Conservation (phyloP, 2,888 invertebrate species). For the Hirudinaria manillensis region DNA sequence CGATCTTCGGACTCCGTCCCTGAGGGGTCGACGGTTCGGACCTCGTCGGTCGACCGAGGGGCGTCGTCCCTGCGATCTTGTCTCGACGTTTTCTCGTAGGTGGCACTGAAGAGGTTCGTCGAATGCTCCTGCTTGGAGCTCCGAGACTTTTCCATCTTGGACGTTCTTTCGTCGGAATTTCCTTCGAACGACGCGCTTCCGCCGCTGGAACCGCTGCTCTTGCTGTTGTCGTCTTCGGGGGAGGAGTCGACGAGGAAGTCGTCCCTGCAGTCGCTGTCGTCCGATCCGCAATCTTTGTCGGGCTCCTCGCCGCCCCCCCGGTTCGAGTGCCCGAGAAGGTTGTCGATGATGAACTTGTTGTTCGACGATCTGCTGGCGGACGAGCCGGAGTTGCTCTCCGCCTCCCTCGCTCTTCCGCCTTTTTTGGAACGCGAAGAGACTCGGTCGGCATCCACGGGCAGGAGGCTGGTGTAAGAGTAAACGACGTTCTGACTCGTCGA, state of each 20-base stretch:
- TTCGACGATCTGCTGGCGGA: too few species aligned
- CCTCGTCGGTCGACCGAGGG: background rate
- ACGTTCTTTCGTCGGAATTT: background rate
- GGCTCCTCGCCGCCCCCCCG: background rate
- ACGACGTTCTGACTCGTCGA: background rate
- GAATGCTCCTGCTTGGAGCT: background rate
- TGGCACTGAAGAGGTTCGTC: conserved; percentile 8
- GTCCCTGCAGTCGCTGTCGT: background rate
- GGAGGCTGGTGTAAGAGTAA: background rate
- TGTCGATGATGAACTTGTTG: conserved; percentile 2
- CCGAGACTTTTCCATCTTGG: background rate
- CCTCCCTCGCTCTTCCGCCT: too few species aligned
- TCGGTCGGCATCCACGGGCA: background rate
- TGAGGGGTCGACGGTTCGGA: background rate
- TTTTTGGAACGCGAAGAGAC: too few species aligned
- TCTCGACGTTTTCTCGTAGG: conserved; percentile 16
- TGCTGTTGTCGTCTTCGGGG: conserved; percentile 11
- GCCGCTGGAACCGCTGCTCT: background rate
- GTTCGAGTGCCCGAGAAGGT: conserved; percentile 6
- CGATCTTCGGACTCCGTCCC: background rate
- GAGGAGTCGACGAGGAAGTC: conserved; percentile 6
- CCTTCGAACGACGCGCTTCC: background rate
- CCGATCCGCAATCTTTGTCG: background rate
- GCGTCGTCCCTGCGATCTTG: background rate
- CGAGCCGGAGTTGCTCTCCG: too few species aligned